phyloP scores from a whole-genome alignment of 1,140 invertebrate species.

The Drosophila punjabiensis region DNA sequence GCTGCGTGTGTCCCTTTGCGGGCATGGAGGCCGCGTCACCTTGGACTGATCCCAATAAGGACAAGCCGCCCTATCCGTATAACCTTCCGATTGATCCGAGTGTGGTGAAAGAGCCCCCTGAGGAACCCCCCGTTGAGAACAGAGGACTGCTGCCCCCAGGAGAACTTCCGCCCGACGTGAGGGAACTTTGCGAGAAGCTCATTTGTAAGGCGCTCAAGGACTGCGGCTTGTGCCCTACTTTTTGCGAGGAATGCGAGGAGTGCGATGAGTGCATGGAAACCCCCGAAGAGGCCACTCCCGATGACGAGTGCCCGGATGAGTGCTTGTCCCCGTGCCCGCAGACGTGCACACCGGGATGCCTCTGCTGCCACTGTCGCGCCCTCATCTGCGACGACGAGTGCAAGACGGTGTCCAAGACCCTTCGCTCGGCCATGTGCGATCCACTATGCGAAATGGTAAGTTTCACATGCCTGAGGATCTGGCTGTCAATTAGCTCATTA shows the following conservation, averaged over 20 bases:
- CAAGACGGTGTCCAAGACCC: conserved; percentile 52
- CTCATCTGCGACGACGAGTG: conserved; percentile 64
- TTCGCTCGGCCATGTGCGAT: conserved; percentile 55
- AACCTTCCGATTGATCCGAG: conserved; percentile 9
- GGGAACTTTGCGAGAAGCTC: conserved; percentile 31
- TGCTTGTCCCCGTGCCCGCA: background rate
- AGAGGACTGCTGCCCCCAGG: conserved; percentile 8
- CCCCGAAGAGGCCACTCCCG: background rate
- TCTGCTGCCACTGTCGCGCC: conserved; percentile 72
- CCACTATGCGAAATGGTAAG: conserved; percentile 68
- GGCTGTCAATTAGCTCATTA: background rate
- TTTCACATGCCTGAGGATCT: background rate
- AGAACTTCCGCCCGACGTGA: conserved; percentile 18
- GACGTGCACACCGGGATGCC: conserved; percentile 17
- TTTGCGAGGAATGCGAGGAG: background rate
- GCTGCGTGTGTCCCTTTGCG: background rate
- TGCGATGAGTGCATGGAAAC: background rate
- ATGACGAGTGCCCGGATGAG: background rate
- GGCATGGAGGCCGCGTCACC: conserved; percentile 13
- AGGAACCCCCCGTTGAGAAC: background rate
- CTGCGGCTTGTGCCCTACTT: conserved; percentile 13
- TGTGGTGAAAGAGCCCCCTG: background rate
- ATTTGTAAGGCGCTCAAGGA: conserved; percentile 37
- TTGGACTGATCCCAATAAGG: background rate
- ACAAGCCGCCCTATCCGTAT: background rate